These are phyloP conservation scores for Cylindroiulus punctatus DNA, from an alignment of 2,888 invertebrate species.

Conservation along the genomic window DNA sequence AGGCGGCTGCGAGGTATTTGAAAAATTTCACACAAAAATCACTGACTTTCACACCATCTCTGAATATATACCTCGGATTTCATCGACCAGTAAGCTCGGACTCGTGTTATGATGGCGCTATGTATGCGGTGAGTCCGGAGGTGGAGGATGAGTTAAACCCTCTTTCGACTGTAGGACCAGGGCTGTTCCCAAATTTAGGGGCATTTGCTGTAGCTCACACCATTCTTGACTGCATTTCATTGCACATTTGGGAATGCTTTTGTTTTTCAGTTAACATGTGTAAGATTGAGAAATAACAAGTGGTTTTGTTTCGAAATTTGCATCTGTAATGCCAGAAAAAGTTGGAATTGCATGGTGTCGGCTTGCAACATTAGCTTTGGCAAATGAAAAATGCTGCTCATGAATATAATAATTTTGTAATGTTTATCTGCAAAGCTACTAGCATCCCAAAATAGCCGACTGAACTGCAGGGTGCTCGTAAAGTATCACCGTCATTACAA, in stretches of 20 bases:
- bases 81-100: conserved; percentile 19
- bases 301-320: no score
- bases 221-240: neutral
- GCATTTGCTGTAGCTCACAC: neutral
- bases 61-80: conserved; percentile 23
- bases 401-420: no score
- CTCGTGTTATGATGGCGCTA: conserved; percentile 5
- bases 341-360: no score
- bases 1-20: conserved; percentile 52
- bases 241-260: neutral
- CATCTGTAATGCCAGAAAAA: no score
- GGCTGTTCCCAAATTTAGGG: conserved; percentile 7
- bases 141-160: conserved; percentile 26
- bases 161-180: neutral
- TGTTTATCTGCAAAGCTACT: no score
- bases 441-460: neutral
- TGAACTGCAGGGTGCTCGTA: no score
- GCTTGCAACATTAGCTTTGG: no score
- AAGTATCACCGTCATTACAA: no score
- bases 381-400: no score
- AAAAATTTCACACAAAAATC: conserved; percentile 46
- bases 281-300: no score
- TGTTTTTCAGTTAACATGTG: no score
- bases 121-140: conserved; percentile 1
- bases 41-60: conserved; percentile 41